Conservation (phyloP, 2,888 invertebrate genomes). For the Nemotelus nigrinus region DNA sequence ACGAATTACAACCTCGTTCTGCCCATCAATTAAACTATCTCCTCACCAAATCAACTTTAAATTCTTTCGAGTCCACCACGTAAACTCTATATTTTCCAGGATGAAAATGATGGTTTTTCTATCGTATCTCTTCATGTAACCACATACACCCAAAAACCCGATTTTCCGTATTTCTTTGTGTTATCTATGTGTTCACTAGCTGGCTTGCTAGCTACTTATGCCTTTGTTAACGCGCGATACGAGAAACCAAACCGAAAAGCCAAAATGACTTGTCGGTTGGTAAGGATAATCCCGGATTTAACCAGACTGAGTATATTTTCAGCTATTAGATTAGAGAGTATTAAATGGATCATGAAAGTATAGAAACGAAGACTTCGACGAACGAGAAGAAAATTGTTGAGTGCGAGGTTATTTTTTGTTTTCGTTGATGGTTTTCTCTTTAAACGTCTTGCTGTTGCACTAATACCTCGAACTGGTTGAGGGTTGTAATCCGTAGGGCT, state of each 20-base stretch:
- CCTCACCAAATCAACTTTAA: too few species aligned
- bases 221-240: neutral
- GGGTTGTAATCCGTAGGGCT: neutral
- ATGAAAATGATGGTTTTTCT: too few species aligned
- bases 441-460: neutral
- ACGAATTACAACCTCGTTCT: too few species aligned
- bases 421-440: neutral
- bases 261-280: slow-evolving; percentile 43
- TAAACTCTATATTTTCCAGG: too few species aligned
- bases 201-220: too few species aligned
- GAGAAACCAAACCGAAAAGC: neutral
- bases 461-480: neutral
- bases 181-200: too few species aligned
- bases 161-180: too few species aligned
- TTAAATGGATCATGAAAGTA: slow-evolving; percentile 39
- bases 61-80: too few species aligned
- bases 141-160: too few species aligned
- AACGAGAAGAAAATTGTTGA: neutral
- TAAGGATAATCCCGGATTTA: slow-evolving; percentile 49
- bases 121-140: too few species aligned
- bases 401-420: slow-evolving; percentile 29
- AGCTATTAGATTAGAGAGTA: slow-evolving; percentile 49
- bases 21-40: too few species aligned
- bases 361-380: neutral
- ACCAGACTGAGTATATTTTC: slow-evolving; percentile 45